Percentiles rank a stretch among this genome's conserved stretches.
phyloP scores from a whole-genome alignment of 2,113 vertebrate genomes.

The Noctilio leporinus region DNA sequence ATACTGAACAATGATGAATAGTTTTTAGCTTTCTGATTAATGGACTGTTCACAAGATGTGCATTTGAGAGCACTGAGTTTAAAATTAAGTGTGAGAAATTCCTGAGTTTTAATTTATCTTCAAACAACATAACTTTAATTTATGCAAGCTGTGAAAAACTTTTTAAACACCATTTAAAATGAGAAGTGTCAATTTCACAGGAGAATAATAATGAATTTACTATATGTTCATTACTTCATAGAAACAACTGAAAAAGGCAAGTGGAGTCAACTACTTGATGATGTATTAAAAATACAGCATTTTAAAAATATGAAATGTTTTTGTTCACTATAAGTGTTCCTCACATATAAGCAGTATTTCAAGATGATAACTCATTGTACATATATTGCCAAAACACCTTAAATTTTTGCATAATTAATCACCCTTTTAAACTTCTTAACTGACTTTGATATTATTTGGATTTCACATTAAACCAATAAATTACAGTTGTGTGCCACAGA shows the following conservation, averaged over 20 bases:
- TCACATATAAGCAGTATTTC: not conserved
- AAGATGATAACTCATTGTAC: not conserved
- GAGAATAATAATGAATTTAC: constrained; percentile 44
- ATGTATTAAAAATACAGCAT: not conserved
- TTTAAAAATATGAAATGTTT: not conserved
- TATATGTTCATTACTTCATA: constrained; percentile 32
- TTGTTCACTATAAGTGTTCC: not conserved
- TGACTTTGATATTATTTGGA: not conserved
- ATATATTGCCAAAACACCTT: not conserved
- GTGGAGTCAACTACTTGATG: constrained; percentile 12
- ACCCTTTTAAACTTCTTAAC: not conserved
- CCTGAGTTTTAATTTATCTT: constrained; percentile 64
- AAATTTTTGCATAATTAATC: not conserved
- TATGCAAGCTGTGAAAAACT: constrained; percentile 45
- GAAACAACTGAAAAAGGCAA: constrained; percentile 9
- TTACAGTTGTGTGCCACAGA: not conserved
- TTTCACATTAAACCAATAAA: not conserved
- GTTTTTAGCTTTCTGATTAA: constrained; percentile 51
- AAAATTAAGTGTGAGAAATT: constrained; percentile 65
- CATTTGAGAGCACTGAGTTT: constrained; percentile 62
- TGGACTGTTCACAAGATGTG: constrained; percentile 59
- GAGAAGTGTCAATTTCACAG: constrained; percentile 39
- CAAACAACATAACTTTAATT: constrained; percentile 51
- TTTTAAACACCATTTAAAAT: constrained; percentile 52
- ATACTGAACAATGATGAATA: constrained; percentile 56